Evolutionary conservation across 2,888 invertebrate species (phyloP).

Genomic region (Koerneria pararmatus): DNA sequence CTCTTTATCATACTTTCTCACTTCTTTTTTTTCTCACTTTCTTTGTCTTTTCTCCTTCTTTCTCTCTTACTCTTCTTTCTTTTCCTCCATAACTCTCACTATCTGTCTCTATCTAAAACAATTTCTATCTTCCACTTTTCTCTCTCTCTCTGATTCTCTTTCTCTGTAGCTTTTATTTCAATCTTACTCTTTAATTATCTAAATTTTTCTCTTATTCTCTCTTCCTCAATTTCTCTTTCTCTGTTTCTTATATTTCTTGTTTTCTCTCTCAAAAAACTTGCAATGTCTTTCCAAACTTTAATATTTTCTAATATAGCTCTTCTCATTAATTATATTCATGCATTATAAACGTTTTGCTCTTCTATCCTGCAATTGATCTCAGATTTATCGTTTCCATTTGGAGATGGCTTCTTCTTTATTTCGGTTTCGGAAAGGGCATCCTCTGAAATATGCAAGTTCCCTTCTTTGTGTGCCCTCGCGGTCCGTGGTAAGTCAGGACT

Average conservation of each 20-base stretch:
- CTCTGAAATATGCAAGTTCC: too few relatives aligned
- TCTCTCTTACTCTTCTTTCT: neutral
- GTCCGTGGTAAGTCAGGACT: slow-evolving; percentile 6
- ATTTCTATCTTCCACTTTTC: slow-evolving; percentile 4
- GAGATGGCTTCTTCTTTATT: too few relatives aligned
- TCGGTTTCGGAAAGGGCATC: too few relatives aligned
- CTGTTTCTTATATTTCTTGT: neutral
- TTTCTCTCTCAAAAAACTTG: slow-evolving; percentile 6
- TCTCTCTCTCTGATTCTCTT: slow-evolving; percentile 6
- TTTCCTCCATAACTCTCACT: neutral
- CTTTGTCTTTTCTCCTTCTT: neutral
- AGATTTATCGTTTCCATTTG: too few relatives aligned
- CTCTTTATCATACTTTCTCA: neutral
- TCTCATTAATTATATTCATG: too few relatives aligned
- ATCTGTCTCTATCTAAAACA: slow-evolving; percentile 3
- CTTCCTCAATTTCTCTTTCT: neutral
- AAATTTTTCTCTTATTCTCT: too few relatives aligned
- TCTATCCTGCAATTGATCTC: too few relatives aligned
- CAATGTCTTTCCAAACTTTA: neutral
- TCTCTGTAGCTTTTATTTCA: neutral
- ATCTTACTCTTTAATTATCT: slow-evolving; percentile 7
- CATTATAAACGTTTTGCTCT: too few relatives aligned
- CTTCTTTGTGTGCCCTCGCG: neutral
- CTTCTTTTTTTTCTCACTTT: neutral
- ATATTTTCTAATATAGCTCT: too few relatives aligned